Conservation (phyloP, 2,113 vertebrate genomes). For the Microtus richardsoni region DNA sequence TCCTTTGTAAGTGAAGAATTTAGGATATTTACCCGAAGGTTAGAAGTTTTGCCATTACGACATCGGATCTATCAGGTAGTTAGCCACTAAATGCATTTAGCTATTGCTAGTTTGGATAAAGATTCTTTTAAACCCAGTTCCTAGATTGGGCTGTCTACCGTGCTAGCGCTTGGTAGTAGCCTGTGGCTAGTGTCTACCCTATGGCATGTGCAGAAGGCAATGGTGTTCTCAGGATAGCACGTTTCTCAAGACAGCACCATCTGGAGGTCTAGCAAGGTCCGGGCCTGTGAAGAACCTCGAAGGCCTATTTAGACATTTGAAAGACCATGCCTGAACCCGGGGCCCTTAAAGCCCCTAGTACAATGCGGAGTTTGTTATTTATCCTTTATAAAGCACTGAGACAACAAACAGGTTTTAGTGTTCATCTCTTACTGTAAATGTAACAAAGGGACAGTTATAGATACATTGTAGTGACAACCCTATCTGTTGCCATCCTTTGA, state of each 20-base stretch:
- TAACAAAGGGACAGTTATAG: not conserved
- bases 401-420: not conserved
- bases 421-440: not conserved
- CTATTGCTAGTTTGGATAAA: not conserved
- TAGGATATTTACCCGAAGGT: not conserved
- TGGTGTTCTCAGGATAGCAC: not conserved
- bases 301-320: not conserved
- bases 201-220: not conserved
- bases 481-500: not conserved
- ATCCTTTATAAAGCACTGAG: not conserved
- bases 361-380: not conserved
- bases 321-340: not conserved
- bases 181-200: too few relatives aligned
- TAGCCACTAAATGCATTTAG: not conserved
- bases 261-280: not conserved
- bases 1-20: constrained; percentile 56
- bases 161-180: not conserved
- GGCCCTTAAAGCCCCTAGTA: not conserved
- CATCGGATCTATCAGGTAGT: not conserved
- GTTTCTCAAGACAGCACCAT: not conserved
- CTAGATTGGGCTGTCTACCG: not conserved
- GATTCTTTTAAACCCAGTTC: not conserved
- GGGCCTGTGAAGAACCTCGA: not conserved
- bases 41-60: not conserved
- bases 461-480: not conserved